Percentiles rank a stretch among this genome's conserved stretches.
Evolutionary conservation across 1,140 invertebrate species (phyloP).

Genomic region (Papilio machaon): DNA sequence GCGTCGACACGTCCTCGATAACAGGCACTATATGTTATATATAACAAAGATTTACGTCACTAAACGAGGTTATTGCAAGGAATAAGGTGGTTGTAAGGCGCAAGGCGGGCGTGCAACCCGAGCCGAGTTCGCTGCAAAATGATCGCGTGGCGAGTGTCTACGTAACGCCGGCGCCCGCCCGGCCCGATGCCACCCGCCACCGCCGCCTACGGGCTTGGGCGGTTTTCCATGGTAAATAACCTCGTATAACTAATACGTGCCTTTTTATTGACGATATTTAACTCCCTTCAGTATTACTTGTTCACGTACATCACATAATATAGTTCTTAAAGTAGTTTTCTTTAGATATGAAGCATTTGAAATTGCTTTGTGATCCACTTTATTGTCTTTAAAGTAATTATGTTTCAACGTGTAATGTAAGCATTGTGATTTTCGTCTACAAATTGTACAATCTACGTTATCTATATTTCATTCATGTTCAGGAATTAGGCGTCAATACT

Average conservation of each 20-base stretch:
- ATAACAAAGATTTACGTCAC: conserved; percentile 70
- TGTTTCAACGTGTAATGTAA: neutral
- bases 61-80: conserved; percentile 71
- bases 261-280: conserved; percentile 27
- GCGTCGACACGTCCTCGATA: conserved; percentile 49
- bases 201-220: conserved; percentile 52
- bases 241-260: conserved; percentile 46
- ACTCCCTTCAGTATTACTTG: neutral
- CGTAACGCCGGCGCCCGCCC: conserved; percentile 50
- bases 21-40: conserved; percentile 52
- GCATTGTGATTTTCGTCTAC: neutral
- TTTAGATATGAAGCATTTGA: neutral
- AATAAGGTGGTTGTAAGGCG: conserved; percentile 47
- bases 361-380: neutral
- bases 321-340: neutral
- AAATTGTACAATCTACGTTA: neutral
- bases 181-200: conserved; percentile 53
- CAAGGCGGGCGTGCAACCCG: conserved; percentile 61
- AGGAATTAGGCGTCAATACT: neutral
- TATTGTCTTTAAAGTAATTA: neutral
- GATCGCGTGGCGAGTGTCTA: conserved; percentile 65
- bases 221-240: conserved; percentile 50
- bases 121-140: conserved; percentile 65
- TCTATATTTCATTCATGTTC: conserved; percentile 5
- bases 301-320: neutral